Conservation (phyloP, 64 coral and sea anemone species). For the Porites lutea region DNA sequence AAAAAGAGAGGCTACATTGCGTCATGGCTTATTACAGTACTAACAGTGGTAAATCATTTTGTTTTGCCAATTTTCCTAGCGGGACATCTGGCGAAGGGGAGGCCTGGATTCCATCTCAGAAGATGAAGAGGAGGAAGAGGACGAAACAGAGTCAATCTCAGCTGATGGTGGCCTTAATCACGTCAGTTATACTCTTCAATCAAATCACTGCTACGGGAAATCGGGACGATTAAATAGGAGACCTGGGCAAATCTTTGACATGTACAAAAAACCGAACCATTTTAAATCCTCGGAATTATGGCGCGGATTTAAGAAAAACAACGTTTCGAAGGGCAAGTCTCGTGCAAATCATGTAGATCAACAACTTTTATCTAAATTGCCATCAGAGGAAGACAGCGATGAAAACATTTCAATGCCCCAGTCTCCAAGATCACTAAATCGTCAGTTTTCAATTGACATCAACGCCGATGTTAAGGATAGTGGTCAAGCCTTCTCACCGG, state of each 20-base stretch:
- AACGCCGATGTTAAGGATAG: slow-evolving; percentile 11
- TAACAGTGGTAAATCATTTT: neutral
- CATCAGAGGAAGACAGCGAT: neutral
- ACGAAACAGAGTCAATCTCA: slow-evolving; percentile 41
- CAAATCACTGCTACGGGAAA: slow-evolving; percentile 29
- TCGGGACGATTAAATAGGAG: neutral
- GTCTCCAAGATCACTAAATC: neutral
- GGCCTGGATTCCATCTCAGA: slow-evolving; percentile 92
- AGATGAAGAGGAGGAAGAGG: slow-evolving; percentile 85
- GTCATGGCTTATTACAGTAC: no score
- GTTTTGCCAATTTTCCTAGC: slow-evolving; percentile 49
- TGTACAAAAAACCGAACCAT: slow-evolving; percentile 34
- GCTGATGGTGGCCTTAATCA: slow-evolving; percentile 3
- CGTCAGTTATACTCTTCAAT: neutral
- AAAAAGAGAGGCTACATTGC: no score
- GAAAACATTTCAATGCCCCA: neutral
- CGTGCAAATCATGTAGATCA: neutral
- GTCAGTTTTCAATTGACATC: slow-evolving; percentile 12
- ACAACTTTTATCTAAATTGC: neutral
- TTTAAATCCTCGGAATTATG: neutral
- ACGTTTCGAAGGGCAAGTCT: neutral
- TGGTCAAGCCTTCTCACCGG: neutral
- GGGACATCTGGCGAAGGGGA: slow-evolving; percentile 85
- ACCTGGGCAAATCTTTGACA: neutral
- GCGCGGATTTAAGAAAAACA: neutral